Base-by-base conservation (phyloP, 2,888 invertebrate species). In the Melinaea menophilus region DNA sequence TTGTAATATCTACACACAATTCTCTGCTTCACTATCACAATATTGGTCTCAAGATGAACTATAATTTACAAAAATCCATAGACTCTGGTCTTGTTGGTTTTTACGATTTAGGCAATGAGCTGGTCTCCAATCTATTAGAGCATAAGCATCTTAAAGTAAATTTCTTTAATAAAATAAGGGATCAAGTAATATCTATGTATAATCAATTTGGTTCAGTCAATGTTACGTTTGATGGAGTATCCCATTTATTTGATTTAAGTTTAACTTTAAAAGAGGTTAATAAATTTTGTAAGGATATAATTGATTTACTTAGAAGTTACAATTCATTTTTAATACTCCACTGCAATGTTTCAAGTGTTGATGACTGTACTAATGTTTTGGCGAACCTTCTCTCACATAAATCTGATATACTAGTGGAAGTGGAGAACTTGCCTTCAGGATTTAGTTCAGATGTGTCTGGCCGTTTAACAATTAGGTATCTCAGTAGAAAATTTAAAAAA, bases 391-490 rank as follows among this genome's bases (percentile, higher is more conserved):
- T 96, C 56, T 91, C 91, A 67, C 93, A 95, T 78, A 87, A 93
- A 74, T 92, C 94, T 3, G 91, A 94, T 72, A 87, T 94, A 7
- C 84, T 92, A 56, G 84, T 95, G 31, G 92, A 92, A 67, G 92
- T 95, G 7, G 91, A 93, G 61, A 93, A 93, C 48, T 81, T 96
- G n/a, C 92, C 92, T 72, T 95, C 95, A 33, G 96, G 96, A 2
- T 90, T 92, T 72, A 95, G 95, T 75, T 91, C 91, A 12, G 95
- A 95, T 82, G 94, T 95, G 1, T 94, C 95, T 35, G 96, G 96
- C 9, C 90, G 92, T 72, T 77, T 95, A 67, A 93, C 88, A 64
- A 84, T 96, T 55, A 86, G 88, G 67, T 87, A 85, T 75, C 79
- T 84, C 2, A 80, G 80, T 4, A 69, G 74, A n/a, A 88, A 86